A percentile compares a stretch with the other conserved stretches of the same genome.
phyloP scores from a whole-genome alignment of 2,797 vertebrate species.

The Zalophus californianus region DNA sequence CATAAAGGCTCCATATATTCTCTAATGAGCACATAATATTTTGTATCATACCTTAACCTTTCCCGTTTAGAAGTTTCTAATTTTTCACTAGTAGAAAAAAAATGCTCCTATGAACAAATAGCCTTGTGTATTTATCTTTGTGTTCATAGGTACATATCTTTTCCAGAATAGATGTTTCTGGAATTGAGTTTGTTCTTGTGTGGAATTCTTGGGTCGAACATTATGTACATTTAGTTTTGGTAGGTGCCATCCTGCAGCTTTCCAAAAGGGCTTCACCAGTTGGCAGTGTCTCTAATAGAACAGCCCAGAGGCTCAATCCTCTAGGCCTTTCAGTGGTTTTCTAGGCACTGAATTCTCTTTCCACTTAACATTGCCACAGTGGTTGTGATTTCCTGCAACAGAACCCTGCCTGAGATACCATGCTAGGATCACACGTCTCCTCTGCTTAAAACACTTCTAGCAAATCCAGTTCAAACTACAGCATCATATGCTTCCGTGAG shows the following conservation, averaged over 20 bases:
- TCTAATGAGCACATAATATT: not conserved
- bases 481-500: not conserved
- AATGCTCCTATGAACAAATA: not conserved
- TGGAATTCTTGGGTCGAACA: slow-evolving; percentile 2
- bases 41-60: not conserved
- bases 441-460: not conserved
- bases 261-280: not conserved
- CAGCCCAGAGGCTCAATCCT: not conserved
- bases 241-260: not conserved
- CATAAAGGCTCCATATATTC: not conserved
- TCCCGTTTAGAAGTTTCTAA: not conserved
- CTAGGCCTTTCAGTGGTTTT: not conserved
- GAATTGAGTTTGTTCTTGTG: not conserved
- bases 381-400: not conserved
- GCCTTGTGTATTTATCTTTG: not conserved
- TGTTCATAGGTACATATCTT: not conserved
- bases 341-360: not conserved
- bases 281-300: not conserved
- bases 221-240: not conserved
- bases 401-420: not conserved
- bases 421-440: not conserved
- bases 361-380: not conserved
- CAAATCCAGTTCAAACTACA: not conserved
- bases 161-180: slow-evolving; percentile 22
- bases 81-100: slow-evolving; percentile 48